These are phyloP conservation scores for Drosophila barbarae DNA, from an alignment of 2,888 invertebrate species.

Conservation along the genomic window DNA sequence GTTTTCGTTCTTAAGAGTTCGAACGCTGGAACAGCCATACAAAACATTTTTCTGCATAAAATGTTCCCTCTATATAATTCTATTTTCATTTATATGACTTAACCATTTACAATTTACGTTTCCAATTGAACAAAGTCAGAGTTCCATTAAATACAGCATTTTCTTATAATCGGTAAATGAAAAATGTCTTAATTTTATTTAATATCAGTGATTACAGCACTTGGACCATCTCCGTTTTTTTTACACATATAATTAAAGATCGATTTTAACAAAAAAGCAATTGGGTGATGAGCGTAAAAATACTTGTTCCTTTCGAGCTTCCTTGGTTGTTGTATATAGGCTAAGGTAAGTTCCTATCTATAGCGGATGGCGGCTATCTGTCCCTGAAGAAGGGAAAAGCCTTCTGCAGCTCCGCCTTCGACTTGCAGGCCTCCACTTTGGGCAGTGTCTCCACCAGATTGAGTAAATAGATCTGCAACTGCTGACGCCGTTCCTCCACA, in stretches of 20 bases:
- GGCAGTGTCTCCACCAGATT: conserved; percentile 90
- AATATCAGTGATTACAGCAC: conserved; percentile 45
- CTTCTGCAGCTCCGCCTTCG: conserved; percentile 88
- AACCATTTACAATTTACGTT: too few species aligned
- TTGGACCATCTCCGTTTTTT: conserved; percentile 14
- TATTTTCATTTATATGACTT: too few species aligned
- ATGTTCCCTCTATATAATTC: too few species aligned
- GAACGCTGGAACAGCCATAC: too few species aligned
- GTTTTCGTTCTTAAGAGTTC: too few species aligned
- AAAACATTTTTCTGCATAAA: too few species aligned
- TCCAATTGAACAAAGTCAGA: background rate
- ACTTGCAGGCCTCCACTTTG: conserved; percentile 87
- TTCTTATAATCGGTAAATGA: background rate
- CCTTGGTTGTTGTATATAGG: conserved; percentile 12
- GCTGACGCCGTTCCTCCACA: conserved; percentile 92
- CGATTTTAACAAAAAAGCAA: conserved; percentile 37
- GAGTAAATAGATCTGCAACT: conserved; percentile 92
- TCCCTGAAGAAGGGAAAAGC: conserved; percentile 92
- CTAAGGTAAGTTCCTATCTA: background rate
- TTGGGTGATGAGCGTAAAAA: conserved; percentile 32
- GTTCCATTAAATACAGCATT: background rate
- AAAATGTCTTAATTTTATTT: conserved; percentile 38
- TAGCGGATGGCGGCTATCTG: conserved; percentile 77
- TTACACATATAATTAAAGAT: conserved; percentile 50
- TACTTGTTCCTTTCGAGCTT: conserved; percentile 51